Percentiles rank a stretch among this genome's conserved stretches.
Evolutionary conservation across 1,140 invertebrate species (phyloP).

Genomic region (Solenopsis invicta): DNA sequence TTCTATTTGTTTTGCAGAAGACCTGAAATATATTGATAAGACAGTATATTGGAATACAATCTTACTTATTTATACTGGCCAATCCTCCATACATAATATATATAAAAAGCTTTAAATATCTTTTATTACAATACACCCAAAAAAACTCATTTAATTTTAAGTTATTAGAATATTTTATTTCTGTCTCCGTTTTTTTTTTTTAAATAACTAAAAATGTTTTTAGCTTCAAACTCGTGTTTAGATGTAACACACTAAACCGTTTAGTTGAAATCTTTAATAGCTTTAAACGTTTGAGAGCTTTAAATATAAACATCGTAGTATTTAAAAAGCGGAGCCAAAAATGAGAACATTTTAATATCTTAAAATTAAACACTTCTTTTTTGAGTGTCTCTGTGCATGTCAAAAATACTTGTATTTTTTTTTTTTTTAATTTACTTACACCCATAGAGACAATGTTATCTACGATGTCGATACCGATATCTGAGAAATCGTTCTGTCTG

Average conservation of each 20-base stretch:
- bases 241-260: too few relatives aligned
- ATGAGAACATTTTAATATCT: too few relatives aligned
- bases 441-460: not conserved
- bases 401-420: slow-evolving; percentile 2
- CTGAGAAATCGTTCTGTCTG: not conserved
- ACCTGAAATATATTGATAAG: slow-evolving; percentile 83
- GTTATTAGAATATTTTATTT: too few relatives aligned
- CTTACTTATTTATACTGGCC: slow-evolving; percentile 38
- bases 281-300: too few relatives aligned
- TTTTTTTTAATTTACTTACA: not conserved
- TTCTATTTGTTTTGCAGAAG: slow-evolving; percentile 83
- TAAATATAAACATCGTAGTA: too few relatives aligned
- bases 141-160: too few relatives aligned
- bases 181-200: too few relatives aligned
- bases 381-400: not conserved
- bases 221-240: too few relatives aligned
- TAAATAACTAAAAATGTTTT: too few relatives aligned
- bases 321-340: too few relatives aligned
- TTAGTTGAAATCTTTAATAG: too few relatives aligned
- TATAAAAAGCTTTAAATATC: not conserved
- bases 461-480: not conserved
- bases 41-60: slow-evolving; percentile 70
- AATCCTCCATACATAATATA: not conserved
- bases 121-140: not conserved
- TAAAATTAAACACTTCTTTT: too few relatives aligned